A percentile compares a stretch with the other conserved stretches of the same genome.
phyloP scores from a whole-genome alignment of 2,113 vertebrate species.

The Mugil cephalus region DNA sequence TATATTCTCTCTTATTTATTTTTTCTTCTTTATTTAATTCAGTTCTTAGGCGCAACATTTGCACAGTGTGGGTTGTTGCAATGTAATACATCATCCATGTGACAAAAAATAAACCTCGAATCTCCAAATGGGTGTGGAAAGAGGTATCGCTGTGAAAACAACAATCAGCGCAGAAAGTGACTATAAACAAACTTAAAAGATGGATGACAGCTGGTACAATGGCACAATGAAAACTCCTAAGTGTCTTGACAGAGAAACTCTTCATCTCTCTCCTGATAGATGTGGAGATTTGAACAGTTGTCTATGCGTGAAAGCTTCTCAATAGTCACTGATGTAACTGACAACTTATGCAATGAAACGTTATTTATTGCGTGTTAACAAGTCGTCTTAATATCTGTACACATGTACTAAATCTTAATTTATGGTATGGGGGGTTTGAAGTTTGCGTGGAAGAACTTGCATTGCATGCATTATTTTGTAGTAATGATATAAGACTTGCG shows the following conservation, averaged over 20 bases:
- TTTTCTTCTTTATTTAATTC: too few species aligned
- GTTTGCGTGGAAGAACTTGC: background rate
- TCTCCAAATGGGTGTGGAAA: too few species aligned
- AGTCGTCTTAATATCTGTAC: background rate
- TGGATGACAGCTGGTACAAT: background rate
- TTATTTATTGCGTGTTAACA: background rate
- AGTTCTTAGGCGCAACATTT: too few species aligned
- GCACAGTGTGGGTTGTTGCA: too few species aligned
- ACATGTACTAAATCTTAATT: background rate
- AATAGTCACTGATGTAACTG: background rate
- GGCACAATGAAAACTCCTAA: background rate
- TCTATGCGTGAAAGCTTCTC: background rate
- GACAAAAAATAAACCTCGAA: too few species aligned
- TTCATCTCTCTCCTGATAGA: background rate
- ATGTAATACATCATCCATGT: too few species aligned
- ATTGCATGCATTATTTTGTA: background rate
- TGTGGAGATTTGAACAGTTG: background rate
- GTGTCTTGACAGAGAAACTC: background rate
- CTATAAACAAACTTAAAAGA: background rate
- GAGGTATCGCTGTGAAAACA: too few species aligned
- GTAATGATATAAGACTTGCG: background rate
- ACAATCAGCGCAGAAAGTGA: too few species aligned
- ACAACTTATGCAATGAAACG: background rate
- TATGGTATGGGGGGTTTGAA: background rate
- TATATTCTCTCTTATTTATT: too few species aligned